Evolutionary conservation across 2,113 vertebrate genomes (phyloP).

Genomic region (Oplegnathus fasciatus): DNA sequence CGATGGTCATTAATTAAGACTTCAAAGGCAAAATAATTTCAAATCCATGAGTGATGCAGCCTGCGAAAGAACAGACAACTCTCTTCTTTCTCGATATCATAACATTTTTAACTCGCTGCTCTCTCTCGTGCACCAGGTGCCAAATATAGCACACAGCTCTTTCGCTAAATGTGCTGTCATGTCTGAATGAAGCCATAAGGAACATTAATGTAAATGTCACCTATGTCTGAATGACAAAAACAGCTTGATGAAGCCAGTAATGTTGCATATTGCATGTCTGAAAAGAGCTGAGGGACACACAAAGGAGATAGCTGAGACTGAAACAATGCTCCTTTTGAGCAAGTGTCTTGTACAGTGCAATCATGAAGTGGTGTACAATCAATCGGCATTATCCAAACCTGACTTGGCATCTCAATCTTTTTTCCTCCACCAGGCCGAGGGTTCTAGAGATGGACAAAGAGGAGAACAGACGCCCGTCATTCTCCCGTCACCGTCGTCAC

Average conservation of each 20-base stretch:
- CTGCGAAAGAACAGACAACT: background rate
- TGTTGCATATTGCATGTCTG: background rate
- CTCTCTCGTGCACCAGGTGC: background rate
- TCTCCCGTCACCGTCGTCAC: slow-evolving; percentile 88
- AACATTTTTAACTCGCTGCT: background rate
- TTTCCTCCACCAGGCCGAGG: slow-evolving; percentile 87
- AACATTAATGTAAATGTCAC: background rate
- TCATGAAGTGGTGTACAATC: background rate
- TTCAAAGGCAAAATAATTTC: slow-evolving; percentile 11
- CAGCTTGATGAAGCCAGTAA: background rate
- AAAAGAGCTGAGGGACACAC: background rate
- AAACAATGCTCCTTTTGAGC: background rate
- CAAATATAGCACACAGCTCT: background rate
- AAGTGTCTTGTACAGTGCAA: background rate
- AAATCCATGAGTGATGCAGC: slow-evolving; percentile 3
- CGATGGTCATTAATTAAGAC: slow-evolving; percentile 14
- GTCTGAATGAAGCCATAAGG: background rate
- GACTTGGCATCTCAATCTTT: background rate
- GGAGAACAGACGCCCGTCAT: slow-evolving; percentile 92
- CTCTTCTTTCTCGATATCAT: background rate
- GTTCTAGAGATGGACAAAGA: slow-evolving; percentile 99
- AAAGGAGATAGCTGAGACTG: background rate
- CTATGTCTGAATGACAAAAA: background rate
- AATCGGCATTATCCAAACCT: background rate
- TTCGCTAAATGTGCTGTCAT: background rate